Evolutionary conservation across 2,797 vertebrate species (phyloP).

Genomic region (Yasuhikotakia modesta): DNA sequence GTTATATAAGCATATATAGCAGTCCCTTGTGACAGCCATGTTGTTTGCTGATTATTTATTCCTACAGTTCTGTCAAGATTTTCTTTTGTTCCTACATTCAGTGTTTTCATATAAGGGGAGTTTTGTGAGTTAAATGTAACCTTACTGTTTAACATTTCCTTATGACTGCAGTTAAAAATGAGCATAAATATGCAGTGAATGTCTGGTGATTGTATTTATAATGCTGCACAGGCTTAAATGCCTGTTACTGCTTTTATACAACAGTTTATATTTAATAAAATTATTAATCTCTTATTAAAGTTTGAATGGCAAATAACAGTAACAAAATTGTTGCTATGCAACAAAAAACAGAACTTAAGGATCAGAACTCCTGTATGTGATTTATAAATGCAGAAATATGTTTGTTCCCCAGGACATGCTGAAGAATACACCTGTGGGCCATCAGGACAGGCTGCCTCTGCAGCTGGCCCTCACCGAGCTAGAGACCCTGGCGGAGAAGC

Average conservation of each 20-base stretch:
- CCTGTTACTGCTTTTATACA: too few species aligned
- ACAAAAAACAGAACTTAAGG: not conserved
- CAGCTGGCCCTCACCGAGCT: slow-evolving; percentile 87
- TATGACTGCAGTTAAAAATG: not conserved
- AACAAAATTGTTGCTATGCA: not conserved
- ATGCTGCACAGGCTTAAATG: too few species aligned
- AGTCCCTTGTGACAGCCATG: not conserved
- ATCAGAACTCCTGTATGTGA: not conserved
- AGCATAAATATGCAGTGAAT: not conserved
- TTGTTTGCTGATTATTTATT: not conserved
- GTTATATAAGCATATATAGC: not conserved
- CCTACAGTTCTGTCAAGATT: slow-evolving; percentile 2
- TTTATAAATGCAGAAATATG: not conserved
- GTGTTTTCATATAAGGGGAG: too few species aligned
- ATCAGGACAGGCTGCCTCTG: slow-evolving; percentile 80
- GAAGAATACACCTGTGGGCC: slow-evolving; percentile 84
- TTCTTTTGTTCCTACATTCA: slow-evolving; percentile 2
- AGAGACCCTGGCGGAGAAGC: slow-evolving; percentile 84
- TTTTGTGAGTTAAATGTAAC: not conserved
- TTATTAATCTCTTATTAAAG: too few species aligned
- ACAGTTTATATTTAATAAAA: too few species aligned
- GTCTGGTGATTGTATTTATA: too few species aligned
- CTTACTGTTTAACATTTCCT: not conserved
- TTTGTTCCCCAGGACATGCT: slow-evolving; percentile 80
- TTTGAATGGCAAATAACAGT: not conserved